These are phyloP conservation scores for Spodoptera littoralis DNA, from an alignment of 2,888 invertebrate species.

Conservation along the genomic window DNA sequence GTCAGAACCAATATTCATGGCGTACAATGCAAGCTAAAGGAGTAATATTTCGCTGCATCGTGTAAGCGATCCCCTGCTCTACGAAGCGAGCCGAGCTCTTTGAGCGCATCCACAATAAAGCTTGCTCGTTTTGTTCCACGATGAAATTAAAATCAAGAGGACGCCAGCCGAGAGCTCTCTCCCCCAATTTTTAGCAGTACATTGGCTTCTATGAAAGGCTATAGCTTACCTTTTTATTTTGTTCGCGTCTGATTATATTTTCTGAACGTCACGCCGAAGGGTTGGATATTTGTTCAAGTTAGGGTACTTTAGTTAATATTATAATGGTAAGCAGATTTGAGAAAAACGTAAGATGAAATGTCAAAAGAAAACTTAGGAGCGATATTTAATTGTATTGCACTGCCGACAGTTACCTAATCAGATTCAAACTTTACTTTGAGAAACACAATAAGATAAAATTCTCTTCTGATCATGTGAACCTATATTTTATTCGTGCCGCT, in stretches of 20 bases:
- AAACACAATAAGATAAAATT: too few relatives aligned
- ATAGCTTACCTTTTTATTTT: slow-evolving; percentile 53
- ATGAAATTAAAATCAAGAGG: slow-evolving; percentile 70
- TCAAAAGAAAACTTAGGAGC: neutral
- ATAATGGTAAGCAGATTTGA: slow-evolving; percentile 7
- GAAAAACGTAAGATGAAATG: neutral
- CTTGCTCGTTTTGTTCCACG: slow-evolving; percentile 62
- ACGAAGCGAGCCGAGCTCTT: slow-evolving; percentile 47
- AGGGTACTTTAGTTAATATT: slow-evolving; percentile 15
- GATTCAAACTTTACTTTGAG: too few relatives aligned
- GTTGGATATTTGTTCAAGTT: slow-evolving; percentile 23
- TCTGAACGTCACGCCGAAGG: slow-evolving; percentile 24
- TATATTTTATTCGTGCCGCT: neutral
- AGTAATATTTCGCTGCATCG: slow-evolving; percentile 45
- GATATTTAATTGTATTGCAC: neutral
- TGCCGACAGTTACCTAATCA: too few relatives aligned
- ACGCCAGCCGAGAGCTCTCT: slow-evolving; percentile 49
- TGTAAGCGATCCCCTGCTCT: slow-evolving; percentile 35
- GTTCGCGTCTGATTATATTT: slow-evolving; percentile 44
- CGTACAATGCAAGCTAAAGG: slow-evolving; percentile 36
- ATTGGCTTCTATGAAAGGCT: slow-evolving; percentile 58
- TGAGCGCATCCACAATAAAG: slow-evolving; percentile 56
- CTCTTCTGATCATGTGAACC: too few relatives aligned
- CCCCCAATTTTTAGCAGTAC: slow-evolving; percentile 60
- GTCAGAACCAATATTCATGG: slow-evolving; percentile 49